These are phyloP conservation scores for Doryteuthis pealeii DNA, from an alignment of 1,140 invertebrate genomes.

Conservation along the genomic window DNA sequence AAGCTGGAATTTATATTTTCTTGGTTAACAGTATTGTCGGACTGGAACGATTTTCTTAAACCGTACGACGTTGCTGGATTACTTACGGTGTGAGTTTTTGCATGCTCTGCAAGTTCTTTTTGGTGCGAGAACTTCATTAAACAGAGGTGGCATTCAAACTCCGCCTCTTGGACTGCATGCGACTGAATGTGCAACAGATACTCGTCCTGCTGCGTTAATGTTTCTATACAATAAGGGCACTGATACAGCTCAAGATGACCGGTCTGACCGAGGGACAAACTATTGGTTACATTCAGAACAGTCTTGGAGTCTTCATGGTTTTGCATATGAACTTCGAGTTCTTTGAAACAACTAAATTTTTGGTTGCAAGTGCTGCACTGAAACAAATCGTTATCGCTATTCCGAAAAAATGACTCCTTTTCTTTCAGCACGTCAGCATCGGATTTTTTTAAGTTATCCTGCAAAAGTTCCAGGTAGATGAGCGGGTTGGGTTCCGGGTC, in stretches of 20 bases:
- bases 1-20: background rate
- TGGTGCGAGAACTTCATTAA: background rate
- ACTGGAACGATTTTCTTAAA: background rate
- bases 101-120: constrained; percentile 8
- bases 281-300: background rate
- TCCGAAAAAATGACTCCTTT: too few relatives aligned
- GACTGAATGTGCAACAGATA: background rate
- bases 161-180: background rate
- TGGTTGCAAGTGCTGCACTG: background rate
- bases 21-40: background rate
- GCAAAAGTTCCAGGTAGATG: background rate
- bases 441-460: background rate
- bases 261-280: background rate
- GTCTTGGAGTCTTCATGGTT: background rate
- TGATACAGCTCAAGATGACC: background rate
- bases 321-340: background rate
- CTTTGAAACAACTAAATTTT: background rate
- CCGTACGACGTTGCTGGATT: too few relatives aligned
- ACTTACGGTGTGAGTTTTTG: constrained; percentile 16
- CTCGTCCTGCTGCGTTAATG: too few relatives aligned
- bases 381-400: background rate
- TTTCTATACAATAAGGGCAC: too few relatives aligned
- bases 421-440: too few relatives aligned
- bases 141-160: background rate
- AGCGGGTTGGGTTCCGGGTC: background rate